A percentile compares a stretch with the other conserved stretches of the same genome.
Conservation (phyloP, 2,888 invertebrate species). For the Heterodera filipjevi region DNA sequence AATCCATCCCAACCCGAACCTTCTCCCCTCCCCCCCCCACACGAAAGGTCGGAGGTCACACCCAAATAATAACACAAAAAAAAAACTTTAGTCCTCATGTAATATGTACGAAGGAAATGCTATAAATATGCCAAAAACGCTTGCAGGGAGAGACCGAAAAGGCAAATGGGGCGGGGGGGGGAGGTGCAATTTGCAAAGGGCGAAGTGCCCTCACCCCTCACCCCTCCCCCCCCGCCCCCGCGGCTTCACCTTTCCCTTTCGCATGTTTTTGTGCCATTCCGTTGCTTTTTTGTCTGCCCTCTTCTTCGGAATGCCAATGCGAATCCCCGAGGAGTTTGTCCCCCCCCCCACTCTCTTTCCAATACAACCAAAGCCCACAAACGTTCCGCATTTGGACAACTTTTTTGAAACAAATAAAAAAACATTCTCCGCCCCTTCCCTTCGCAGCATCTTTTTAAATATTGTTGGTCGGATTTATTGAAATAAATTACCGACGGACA, state of each 20-base stretch:
- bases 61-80: no score
- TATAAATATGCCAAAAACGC: not conserved
- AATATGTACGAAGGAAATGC: no score
- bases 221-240: no score
- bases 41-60: no score
- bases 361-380: not conserved
- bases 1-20: no score
- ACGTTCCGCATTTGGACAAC: not conserved
- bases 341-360: not conserved
- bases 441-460: no score
- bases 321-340: not conserved
- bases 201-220: slow-evolving; percentile 2
- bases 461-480: no score
- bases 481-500: no score
- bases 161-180: not conserved
- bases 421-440: no score
- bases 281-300: not conserved
- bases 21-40: no score
- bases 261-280: not conserved
- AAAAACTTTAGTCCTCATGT: no score
- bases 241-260: not conserved
- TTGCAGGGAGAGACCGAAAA: not conserved
- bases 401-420: not conserved
- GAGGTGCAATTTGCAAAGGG: not conserved
- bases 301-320: not conserved